phyloP scores from a whole-genome alignment of 2,888 invertebrate genomes.

The Fragum whitleyi region DNA sequence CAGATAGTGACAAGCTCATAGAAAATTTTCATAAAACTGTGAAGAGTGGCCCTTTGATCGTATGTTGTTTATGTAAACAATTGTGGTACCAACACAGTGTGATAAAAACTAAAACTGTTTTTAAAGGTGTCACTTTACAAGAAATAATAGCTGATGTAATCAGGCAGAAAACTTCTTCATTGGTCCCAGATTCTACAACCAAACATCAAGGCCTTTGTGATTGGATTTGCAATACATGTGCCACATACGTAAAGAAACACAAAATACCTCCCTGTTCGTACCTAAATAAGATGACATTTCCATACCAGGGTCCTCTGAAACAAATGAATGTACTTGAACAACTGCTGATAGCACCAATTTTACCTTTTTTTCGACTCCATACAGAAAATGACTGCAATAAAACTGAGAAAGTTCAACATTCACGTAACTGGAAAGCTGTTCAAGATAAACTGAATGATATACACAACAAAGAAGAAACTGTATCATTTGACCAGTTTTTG shows the following conservation, averaged over 20 bases:
- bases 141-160: conserved; percentile 15
- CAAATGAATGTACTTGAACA: conserved; percentile 28
- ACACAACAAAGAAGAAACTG: background rate
- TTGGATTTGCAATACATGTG: conserved; percentile 22
- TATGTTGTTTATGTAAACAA: conserved; percentile 54
- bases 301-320: conserved; percentile 25
- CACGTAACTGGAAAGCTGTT: background rate
- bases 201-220: background rate
- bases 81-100: conserved; percentile 36
- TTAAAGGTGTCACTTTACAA: conserved; percentile 14
- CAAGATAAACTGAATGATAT: conserved; percentile 6
- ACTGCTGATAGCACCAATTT: conserved; percentile 7
- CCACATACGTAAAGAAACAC: conserved; percentile 3
- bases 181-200: background rate
- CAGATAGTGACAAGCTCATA: conserved; percentile 16
- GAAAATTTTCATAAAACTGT: conserved; percentile 36
- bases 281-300: conserved; percentile 22
- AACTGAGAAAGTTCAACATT: background rate
- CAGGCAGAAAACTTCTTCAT: conserved; percentile 19
- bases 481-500: conserved; percentile 1
- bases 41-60: conserved; percentile 38
- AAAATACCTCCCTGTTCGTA: conserved; percentile 15
- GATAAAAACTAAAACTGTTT: background rate
- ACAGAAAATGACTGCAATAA: background rate
- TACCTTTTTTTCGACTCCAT: conserved; percentile 33